Evolutionary conservation across 2,113 vertebrate species (phyloP), one percentile per base, ranked within the genome.

Genomic region (Rhinichthys klamathensis): DNA sequence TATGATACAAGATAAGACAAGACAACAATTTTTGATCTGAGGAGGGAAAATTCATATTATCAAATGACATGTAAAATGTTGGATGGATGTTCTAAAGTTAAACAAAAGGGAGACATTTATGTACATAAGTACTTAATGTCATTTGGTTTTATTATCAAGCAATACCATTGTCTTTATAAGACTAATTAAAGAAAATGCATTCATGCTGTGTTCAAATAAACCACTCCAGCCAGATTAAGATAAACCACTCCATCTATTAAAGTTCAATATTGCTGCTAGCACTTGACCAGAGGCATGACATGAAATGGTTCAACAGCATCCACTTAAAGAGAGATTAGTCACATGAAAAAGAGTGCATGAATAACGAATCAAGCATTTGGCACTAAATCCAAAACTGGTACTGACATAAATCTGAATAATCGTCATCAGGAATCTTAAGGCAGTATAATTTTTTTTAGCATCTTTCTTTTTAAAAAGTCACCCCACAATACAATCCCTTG

Each of bases 321-420:
- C 27, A 54, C 58, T 74, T 85, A 63, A 81, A 82, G 79, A 74
- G 35, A 82, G 69, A 80, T 74, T 61, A 75, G 69, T 63, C 27
- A 63, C 41, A 86, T 13, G 69, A 82, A 76, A 46, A 46, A 58
- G 41, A 80, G 44, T 15, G 46, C n/a, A 69, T 78, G 54, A 80
- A 60, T 44, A 63, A 18, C 32, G 2, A 74, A 81, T 67, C 65
- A 49, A 60, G 21, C 67, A 25, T 67, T 49, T 61, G 72, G 83
- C 75, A 67, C 27, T 54, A 84, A 35, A 67, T 25, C 74, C 54
- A 5, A 56, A 21, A 80, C 16, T 18, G 13, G 15, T 51, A 23
- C n/a, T 80, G 35, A 73, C 11, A 72, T 25, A 46, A 81, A 46
- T 80, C 77, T 15, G 16, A 30, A 54, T 85, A 72, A 80, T 81